These are phyloP conservation scores for Drosophila fuyamai DNA, from an alignment of 1,140 invertebrate species.

Conservation along the genomic window DNA sequence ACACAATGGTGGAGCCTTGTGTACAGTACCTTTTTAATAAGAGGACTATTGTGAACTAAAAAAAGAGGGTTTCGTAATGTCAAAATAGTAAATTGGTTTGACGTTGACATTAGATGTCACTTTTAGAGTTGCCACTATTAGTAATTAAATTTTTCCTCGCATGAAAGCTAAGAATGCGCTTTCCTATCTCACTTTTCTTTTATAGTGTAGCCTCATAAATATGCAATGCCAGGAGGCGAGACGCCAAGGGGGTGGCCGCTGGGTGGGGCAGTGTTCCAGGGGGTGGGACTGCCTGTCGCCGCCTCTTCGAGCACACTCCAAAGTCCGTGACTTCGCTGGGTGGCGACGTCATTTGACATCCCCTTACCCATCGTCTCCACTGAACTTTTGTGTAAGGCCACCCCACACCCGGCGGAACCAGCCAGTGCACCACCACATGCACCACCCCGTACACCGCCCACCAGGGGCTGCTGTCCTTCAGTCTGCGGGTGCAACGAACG, in stretches of 20 bases:
- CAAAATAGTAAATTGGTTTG: too few relatives aligned
- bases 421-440: background rate
- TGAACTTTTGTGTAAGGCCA: constrained; percentile 63
- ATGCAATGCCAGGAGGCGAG: constrained; percentile 48
- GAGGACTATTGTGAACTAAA: too few relatives aligned
- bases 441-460: background rate
- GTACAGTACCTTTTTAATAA: too few relatives aligned
- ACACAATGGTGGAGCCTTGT: too few relatives aligned
- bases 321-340: constrained; percentile 65
- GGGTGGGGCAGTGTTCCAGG: background rate
- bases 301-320: constrained; percentile 60
- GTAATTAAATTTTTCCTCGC: background rate
- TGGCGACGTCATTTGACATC: constrained; percentile 38
- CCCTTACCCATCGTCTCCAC: background rate
- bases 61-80: too few relatives aligned
- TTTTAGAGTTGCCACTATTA: background rate
- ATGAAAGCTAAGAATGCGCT: background rate
- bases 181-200: too few relatives aligned
- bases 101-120: too few relatives aligned
- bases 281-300: constrained; percentile 9
- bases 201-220: constrained; percentile 50
- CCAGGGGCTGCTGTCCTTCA: constrained; percentile 59
- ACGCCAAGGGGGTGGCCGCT: constrained; percentile 5
- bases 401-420: constrained; percentile 11
- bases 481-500: constrained; percentile 75